A percentile compares a stretch with the other conserved stretches of the same genome.
These are phyloP conservation scores for Dolomedes plantarius DNA, from an alignment of 2,888 invertebrate species.

Conservation along the genomic window DNA sequence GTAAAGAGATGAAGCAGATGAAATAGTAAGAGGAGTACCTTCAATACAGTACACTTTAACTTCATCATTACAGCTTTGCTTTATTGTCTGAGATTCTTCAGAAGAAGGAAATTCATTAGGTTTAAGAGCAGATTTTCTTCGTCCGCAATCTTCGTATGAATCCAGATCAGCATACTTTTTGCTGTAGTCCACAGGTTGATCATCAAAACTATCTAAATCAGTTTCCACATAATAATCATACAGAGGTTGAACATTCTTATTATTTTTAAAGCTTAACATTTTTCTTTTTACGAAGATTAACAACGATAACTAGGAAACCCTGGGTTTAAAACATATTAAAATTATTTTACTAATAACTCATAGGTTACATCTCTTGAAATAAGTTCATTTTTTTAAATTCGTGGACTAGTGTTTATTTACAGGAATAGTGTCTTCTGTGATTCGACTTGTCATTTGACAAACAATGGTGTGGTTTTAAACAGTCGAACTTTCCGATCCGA, in stretches of 20 bases:
- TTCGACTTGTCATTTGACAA: too few species aligned
- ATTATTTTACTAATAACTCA: too few species aligned
- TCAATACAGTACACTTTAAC: slow-evolving; percentile 94
- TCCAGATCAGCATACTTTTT: slow-evolving; percentile 84
- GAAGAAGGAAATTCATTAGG: not conserved
- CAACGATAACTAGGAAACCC: too few species aligned
- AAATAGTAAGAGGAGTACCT: slow-evolving; percentile 92
- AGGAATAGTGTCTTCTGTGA: too few species aligned
- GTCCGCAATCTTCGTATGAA: slow-evolving; percentile 23
- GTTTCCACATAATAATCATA: slow-evolving; percentile 81
- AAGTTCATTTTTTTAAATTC: too few species aligned
- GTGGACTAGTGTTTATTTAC: too few species aligned
- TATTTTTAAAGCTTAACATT: slow-evolving; percentile 25
- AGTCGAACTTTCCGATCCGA: too few species aligned
- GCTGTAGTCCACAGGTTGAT: slow-evolving; percentile 93
- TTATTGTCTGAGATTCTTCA: not conserved
- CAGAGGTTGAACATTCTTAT: slow-evolving; percentile 3
- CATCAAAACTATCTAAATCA: slow-evolving; percentile 83
- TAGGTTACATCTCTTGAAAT: too few species aligned
- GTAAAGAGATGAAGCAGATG: slow-evolving; percentile 92
- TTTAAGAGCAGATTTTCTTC: slow-evolving; percentile 6
- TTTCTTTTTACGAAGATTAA: too few species aligned
- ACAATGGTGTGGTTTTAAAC: too few species aligned
- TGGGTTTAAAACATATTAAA: too few species aligned
- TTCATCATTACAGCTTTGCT: slow-evolving; percentile 82